Evolutionary conservation across 2,888 invertebrate genomes (phyloP).

Genomic region (Molanna angustata): DNA sequence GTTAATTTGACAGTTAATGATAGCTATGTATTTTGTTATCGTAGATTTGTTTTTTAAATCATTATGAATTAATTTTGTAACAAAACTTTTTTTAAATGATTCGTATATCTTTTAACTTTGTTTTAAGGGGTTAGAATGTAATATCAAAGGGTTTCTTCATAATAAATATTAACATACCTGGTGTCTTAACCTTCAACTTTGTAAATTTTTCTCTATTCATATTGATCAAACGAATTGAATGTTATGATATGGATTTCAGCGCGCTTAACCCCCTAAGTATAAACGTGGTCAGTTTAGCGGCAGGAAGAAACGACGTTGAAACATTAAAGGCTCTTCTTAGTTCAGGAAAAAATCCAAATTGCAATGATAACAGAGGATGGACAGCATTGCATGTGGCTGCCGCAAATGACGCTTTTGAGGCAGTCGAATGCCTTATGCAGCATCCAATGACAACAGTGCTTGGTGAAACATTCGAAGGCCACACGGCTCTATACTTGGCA

Average conservation of each 20-base stretch:
- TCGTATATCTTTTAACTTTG: too few species aligned
- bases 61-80: too few species aligned
- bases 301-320: constrained; percentile 44
- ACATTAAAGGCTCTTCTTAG: constrained; percentile 43
- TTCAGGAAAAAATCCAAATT: constrained; percentile 47
- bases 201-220: too few species aligned
- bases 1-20: too few species aligned
- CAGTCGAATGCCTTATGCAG: constrained; percentile 43
- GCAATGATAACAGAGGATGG: constrained; percentile 54
- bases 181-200: too few species aligned
- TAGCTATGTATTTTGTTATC: too few species aligned
- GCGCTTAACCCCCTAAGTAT: constrained; percentile 50
- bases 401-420: constrained; percentile 45
- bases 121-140: too few species aligned
- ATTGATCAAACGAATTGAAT: too few species aligned
- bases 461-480: constrained; percentile 51
- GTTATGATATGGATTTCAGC: constrained; percentile 54
- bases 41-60: too few species aligned
- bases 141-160: too few species aligned
- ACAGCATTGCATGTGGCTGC: constrained; percentile 55
- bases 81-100: too few species aligned
- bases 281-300: constrained; percentile 49
- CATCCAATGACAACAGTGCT: constrained; percentile 42
- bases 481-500: constrained; percentile 50
- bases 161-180: too few species aligned